Conservation (phyloP, 2,797 vertebrate genomes). For the Galaxias olidus region DNA sequence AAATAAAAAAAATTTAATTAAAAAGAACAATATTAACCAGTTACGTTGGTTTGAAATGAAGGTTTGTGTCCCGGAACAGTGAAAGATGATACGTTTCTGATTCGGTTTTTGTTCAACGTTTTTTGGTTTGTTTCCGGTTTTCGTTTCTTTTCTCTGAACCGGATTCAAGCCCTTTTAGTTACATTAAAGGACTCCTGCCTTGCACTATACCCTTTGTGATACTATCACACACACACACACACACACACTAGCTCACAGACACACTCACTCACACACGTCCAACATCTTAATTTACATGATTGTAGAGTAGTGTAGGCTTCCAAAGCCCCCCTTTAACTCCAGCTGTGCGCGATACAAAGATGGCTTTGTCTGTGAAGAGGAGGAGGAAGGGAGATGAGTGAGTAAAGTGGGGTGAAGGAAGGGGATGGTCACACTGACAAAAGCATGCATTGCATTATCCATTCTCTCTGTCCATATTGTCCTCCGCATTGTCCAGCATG, state of each 20-base stretch:
- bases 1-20: too few species aligned
- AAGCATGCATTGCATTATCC: not conserved
- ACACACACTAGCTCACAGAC: constrained; percentile 20
- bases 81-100: too few species aligned
- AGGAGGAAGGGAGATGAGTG: not conserved
- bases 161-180: too few species aligned
- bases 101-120: too few species aligned
- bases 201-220: not conserved
- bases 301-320: constrained; percentile 33
- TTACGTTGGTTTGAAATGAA: too few species aligned
- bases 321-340: not conserved
- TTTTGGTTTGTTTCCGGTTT: too few species aligned
- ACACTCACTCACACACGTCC: constrained; percentile 15
- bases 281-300: constrained; percentile 47
- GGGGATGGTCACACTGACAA: not conserved
- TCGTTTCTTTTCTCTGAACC: too few species aligned
- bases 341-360: constrained; percentile 16
- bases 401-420: not conserved
- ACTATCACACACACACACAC: not conserved
- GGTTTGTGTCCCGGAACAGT: too few species aligned
- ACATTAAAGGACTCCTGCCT: too few species aligned
- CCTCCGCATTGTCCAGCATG: not conserved
- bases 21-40: too few species aligned
- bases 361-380: constrained; percentile 10
- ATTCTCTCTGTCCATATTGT: not conserved